These are phyloP conservation scores for Salticus scenicus DNA, from an alignment of 2,888 invertebrate species.

Conservation along the genomic window DNA sequence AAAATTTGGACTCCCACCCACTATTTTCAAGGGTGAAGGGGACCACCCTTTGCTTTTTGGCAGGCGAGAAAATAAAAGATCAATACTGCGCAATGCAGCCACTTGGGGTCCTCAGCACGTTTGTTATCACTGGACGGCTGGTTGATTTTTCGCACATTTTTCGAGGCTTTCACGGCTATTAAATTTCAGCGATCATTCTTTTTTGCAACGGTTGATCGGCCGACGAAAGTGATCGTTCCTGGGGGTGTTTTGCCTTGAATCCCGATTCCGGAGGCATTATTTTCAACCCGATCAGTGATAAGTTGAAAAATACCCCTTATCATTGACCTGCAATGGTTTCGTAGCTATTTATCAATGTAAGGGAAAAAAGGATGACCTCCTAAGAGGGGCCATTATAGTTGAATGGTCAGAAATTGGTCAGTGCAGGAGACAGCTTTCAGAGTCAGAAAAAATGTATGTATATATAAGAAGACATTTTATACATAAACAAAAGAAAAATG, in stretches of 20 bases:
- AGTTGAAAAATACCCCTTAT: slow-evolving; percentile 47
- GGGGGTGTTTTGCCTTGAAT: slow-evolving; percentile 20
- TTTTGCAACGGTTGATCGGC: slow-evolving; percentile 41
- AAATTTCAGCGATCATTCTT: slow-evolving; percentile 61
- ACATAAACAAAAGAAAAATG: too few species aligned
- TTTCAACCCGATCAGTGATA: slow-evolving; percentile 46
- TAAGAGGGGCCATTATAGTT: neutral
- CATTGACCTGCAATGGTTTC: slow-evolving; percentile 39
- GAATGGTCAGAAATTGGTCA: neutral
- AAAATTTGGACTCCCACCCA: slow-evolving; percentile 30
- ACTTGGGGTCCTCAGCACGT: slow-evolving; percentile 54
- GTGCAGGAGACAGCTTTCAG: neutral
- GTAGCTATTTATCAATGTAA: slow-evolving; percentile 27
- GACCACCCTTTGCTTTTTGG: neutral
- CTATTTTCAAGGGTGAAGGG: neutral
- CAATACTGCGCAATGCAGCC: slow-evolving; percentile 69
- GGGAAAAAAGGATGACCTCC: slow-evolving; percentile 33
- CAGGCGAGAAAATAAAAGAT: slow-evolving; percentile 60
- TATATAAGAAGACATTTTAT: too few species aligned
- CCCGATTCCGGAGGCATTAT: slow-evolving; percentile 31
- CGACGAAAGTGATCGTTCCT: slow-evolving; percentile 9
- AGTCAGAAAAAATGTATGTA: too few species aligned
- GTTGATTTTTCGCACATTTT: slow-evolving; percentile 45
- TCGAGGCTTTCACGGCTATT: slow-evolving; percentile 69
- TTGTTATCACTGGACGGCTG: slow-evolving; percentile 60